phyloP scores from a whole-genome alignment of 2,113 vertebrate genomes.

The Tragulus kanchil region DNA sequence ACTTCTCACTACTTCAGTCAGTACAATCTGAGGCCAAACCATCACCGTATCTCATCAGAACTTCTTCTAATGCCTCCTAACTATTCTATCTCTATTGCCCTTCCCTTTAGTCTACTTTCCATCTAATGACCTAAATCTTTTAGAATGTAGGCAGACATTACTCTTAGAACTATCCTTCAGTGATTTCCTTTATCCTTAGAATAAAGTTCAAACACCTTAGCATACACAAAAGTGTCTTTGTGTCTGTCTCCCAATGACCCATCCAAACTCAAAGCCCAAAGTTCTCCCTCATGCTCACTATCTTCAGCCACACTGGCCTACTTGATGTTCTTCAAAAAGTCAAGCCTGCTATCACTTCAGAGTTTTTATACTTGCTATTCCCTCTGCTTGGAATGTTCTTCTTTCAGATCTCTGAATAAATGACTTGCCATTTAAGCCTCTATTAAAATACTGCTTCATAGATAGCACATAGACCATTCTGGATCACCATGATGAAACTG shows the following conservation, averaged over 20 bases:
- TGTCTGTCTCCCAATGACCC: not conserved
- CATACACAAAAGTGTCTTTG: not conserved
- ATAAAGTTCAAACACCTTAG: conserved; percentile 15
- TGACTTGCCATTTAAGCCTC: not conserved
- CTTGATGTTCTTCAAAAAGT: not conserved
- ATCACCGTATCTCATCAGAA: not conserved
- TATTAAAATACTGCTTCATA: not conserved
- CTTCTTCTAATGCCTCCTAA: not conserved
- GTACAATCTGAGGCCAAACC: conserved; percentile 12
- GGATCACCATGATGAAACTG: not conserved
- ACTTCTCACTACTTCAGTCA: not conserved
- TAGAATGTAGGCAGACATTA: not conserved
- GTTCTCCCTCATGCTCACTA: not conserved
- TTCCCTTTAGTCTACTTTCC: not conserved
- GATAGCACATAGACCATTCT: not conserved
- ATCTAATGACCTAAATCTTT: not conserved
- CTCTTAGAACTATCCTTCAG: not conserved
- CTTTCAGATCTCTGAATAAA: not conserved
- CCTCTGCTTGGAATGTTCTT: not conserved
- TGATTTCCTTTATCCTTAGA: not conserved
- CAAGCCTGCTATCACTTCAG: not conserved
- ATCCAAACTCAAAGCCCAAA: not conserved
- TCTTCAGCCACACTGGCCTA: not conserved
- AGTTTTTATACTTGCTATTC: not conserved
- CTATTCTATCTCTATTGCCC: not conserved